These are phyloP conservation scores for Pseudorasbora parva DNA, from an alignment of 2,113 vertebrate genomes.

Conservation along the genomic window DNA sequence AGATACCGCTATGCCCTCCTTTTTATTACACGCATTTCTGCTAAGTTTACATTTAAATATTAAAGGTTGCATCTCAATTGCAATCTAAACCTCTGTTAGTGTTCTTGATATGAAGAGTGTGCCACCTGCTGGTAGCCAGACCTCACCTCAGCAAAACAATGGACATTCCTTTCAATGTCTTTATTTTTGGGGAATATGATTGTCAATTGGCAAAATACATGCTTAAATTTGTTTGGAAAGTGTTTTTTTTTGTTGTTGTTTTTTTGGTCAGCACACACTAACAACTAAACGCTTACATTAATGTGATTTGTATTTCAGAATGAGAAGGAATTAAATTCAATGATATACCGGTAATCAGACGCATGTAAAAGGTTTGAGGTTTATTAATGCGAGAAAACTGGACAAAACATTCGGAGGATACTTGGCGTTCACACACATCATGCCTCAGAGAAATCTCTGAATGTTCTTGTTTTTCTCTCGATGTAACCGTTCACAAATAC, in stretches of 20 bases:
- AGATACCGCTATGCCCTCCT: not conserved
- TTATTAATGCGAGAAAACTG: not conserved
- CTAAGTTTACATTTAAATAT: not conserved
- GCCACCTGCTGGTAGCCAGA: conserved; percentile 72
- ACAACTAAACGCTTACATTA: no score
- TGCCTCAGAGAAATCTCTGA: not conserved
- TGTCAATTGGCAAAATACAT: not conserved
- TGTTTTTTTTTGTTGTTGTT: no score
- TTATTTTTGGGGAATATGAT: not conserved
- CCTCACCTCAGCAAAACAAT: not conserved
- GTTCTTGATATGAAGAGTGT: conserved; percentile 67
- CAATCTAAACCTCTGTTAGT: not conserved
- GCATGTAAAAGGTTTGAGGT: not conserved
- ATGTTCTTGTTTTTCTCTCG: not conserved
- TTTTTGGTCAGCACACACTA: not conserved
- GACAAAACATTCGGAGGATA: not conserved
- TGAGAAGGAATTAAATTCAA: not conserved
- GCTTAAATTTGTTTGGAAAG: no score
- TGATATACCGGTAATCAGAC: not conserved
- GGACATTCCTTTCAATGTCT: not conserved
- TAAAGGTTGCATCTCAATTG: not conserved
- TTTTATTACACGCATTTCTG: not conserved
- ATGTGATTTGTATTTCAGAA: no score
- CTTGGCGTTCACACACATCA: conserved; percentile 9
- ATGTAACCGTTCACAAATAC: conserved; percentile 10